These are phyloP conservation scores for Cinara cedri DNA, from an alignment of 2,888 invertebrate genomes.

Conservation along the genomic window DNA sequence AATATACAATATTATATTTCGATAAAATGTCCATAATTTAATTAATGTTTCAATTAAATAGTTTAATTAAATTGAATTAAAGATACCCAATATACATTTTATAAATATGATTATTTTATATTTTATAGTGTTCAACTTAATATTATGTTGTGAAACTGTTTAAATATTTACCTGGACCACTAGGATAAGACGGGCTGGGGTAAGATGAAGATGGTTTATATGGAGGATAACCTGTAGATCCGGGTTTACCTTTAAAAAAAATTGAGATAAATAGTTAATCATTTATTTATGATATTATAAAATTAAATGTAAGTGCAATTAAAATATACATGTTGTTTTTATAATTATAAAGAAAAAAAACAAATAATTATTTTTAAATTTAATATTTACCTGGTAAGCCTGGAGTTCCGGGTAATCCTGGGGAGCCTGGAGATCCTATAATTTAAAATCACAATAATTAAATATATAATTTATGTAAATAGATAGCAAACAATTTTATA, in stretches of 20 bases:
- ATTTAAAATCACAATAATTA: too few species aligned
- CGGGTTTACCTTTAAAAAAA: conserved; percentile 56
- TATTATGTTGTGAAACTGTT: background rate
- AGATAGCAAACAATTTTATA: too few species aligned
- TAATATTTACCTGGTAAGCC: conserved; percentile 56
- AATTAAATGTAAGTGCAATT: too few species aligned
- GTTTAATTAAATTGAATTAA: background rate
- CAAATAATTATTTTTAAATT: too few species aligned
- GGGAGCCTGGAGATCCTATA: conserved; percentile 58
- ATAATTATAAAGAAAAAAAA: too few species aligned
- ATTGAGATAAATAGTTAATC: background rate
- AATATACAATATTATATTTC: background rate
- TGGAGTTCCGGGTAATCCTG: conserved; percentile 58
- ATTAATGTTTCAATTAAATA: background rate
- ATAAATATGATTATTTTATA: background rate
- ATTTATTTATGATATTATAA: too few species aligned
- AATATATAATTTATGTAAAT: too few species aligned
- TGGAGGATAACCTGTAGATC: conserved; percentile 62
- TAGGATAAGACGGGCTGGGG: conserved; percentile 22
- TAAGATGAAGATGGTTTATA: conserved; percentile 48
- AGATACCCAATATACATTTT: background rate
- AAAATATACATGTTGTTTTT: too few species aligned
- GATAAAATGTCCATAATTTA: background rate
- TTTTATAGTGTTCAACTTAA: background rate
- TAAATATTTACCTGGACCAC: conserved; percentile 32